A percentile compares a stretch with the other conserved stretches of the same genome.
Evolutionary conservation across 1,140 invertebrate genomes (phyloP).

Genomic region (Heliconius nattereri): DNA sequence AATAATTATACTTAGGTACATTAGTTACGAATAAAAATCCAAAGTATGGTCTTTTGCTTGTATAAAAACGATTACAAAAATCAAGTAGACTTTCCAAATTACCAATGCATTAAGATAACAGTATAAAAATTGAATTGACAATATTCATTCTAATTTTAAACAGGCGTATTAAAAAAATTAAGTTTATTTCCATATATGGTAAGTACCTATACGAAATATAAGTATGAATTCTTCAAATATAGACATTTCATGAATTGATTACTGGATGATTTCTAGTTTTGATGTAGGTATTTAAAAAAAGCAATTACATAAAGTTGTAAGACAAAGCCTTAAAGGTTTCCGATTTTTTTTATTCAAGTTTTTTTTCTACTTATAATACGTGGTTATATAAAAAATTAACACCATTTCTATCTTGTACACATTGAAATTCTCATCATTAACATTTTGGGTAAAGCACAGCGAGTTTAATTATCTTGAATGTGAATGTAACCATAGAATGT

Average conservation of each 20-base stretch:
- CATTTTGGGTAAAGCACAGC: not conserved
- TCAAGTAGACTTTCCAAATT: not conserved
- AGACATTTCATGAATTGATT: too few relatives aligned
- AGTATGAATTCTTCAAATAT: too few relatives aligned
- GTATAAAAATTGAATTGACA: not conserved
- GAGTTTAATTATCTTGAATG: conserved; percentile 13
- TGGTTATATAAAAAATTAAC: not conserved
- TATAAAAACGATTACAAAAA: too few relatives aligned
- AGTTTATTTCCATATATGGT: too few relatives aligned
- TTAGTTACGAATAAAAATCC: not conserved
- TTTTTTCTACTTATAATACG: not conserved
- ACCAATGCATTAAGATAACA: not conserved
- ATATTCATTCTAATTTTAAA: too few relatives aligned
- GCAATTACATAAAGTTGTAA: too few relatives aligned
- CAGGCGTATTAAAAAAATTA: too few relatives aligned
- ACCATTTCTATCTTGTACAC: not conserved
- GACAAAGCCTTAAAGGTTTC: too few relatives aligned
- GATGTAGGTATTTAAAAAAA: too few relatives aligned
- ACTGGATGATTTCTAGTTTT: too few relatives aligned
- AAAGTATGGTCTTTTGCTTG: not conserved
- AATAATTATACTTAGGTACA: not conserved
- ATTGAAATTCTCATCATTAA: not conserved
- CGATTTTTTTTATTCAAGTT: not conserved
- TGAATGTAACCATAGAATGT: conserved; percentile 20
- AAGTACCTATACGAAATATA: too few relatives aligned